Evolutionary conservation across 2,797 vertebrate genomes (phyloP).

Genomic region (Salmo trutta): DNA sequence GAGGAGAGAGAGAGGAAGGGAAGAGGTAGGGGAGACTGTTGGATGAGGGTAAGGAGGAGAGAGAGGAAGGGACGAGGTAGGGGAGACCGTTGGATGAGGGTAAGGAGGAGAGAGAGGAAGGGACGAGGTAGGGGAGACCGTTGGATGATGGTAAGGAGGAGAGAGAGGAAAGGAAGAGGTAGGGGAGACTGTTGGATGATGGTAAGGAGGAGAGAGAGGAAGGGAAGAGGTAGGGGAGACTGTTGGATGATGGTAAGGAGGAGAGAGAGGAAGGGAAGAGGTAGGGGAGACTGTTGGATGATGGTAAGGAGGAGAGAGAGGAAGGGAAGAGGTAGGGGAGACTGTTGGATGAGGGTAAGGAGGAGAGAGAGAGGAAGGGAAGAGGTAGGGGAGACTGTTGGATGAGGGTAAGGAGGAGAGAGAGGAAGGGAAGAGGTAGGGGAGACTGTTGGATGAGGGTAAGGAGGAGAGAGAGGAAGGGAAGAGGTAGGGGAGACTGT

Average conservation of each 20-base stretch:
- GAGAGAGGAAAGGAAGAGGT: no score
- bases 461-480: constrained; percentile 40
- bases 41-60: constrained; percentile 65
- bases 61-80: not conserved
- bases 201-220: no score
- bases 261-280: not conserved
- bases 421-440: no score
- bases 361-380: no score
- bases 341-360: constrained; percentile 62
- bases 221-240: no score
- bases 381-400: no score
- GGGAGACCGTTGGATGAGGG: not conserved
- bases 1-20: no score
- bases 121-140: not conserved
- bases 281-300: not conserved
- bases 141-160: constrained; percentile 61
- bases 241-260: constrained; percentile 71
- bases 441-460: constrained; percentile 66
- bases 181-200: no score
- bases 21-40: constrained; percentile 18
- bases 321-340: not conserved
- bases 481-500: not conserved
- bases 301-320: no score
- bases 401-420: no score
- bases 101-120: no score